Conservation (phyloP, 2,113 vertebrate genomes). For the Prunella fulvescens region DNA sequence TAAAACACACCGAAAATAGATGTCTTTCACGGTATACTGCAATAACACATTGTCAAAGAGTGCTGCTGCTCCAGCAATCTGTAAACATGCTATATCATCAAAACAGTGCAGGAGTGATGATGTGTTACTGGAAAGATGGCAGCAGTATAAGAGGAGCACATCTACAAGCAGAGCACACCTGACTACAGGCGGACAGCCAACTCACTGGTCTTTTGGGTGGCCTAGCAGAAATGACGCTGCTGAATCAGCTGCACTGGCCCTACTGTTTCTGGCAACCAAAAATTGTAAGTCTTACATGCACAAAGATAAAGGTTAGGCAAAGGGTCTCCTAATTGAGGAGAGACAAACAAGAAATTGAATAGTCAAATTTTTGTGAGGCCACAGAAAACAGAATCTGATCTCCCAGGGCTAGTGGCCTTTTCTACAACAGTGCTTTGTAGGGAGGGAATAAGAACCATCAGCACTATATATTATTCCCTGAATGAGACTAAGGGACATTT, state of each 20-base stretch:
- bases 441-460: background rate
- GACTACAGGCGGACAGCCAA: background rate
- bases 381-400: background rate
- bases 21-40: background rate
- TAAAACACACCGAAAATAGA: background rate
- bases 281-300: background rate
- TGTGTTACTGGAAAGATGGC: background rate
- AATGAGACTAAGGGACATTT: background rate
- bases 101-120: background rate
- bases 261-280: background rate
- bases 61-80: background rate
- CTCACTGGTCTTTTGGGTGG: background rate
- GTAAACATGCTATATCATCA: background rate
- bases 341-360: background rate
- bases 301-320: background rate
- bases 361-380: background rate
- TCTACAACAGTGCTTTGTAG: background rate
- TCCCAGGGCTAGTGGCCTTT: background rate
- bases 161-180: constrained; percentile 1
- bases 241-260: background rate
- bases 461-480: background rate
- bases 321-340: background rate
- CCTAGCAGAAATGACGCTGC: background rate
- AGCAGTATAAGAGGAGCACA: background rate
- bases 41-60: background rate